Conservation (phyloP, 2,888 invertebrate species). For the Pyrocoelia pectoralis region DNA sequence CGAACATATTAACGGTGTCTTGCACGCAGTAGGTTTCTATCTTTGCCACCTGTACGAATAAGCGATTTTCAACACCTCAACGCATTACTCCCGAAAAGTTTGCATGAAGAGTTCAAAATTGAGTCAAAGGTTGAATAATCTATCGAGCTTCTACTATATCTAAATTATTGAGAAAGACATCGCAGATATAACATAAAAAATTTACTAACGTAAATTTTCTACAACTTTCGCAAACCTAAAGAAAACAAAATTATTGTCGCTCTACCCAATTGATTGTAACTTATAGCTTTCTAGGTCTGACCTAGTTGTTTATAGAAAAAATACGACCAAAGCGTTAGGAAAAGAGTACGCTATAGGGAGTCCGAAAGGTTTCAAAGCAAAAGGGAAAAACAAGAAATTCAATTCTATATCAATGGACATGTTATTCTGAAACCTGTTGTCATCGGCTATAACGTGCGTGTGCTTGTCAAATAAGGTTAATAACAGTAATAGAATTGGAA, state of each 20-base stretch:
- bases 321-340: not conserved
- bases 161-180: not conserved
- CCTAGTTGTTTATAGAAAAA: conserved; percentile 8
- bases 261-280: conserved; percentile 7
- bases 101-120: too few species aligned
- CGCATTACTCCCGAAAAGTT: too few species aligned
- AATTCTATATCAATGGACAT: not conserved
- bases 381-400: not conserved
- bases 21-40: too few species aligned
- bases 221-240: not conserved
- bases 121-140: too few species aligned
- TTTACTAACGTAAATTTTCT: not conserved
- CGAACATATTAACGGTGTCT: too few species aligned
- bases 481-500: not conserved
- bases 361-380: not conserved
- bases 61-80: too few species aligned
- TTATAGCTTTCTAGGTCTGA: conserved; percentile 6
- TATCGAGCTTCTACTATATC: too few species aligned
- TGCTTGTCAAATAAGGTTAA: not conserved
- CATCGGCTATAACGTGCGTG: not conserved
- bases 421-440: conserved; percentile 6
- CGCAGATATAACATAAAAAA: not conserved
- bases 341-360: not conserved
- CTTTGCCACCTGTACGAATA: too few species aligned
- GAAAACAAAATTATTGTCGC: not conserved